Conservation (phyloP, 1,140 invertebrate species). For the Ips typographus region DNA sequence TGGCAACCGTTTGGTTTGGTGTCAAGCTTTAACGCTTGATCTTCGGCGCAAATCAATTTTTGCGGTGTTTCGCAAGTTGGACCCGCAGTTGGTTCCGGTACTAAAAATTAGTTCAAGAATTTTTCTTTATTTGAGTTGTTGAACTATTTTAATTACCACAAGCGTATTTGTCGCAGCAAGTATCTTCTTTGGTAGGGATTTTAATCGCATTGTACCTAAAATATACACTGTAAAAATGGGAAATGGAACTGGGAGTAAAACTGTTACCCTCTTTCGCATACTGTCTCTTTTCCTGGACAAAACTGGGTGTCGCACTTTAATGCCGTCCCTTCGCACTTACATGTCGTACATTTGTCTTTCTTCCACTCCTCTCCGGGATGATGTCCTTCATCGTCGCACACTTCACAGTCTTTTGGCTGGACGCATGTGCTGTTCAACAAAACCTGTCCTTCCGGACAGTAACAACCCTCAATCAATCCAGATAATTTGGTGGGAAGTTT, state of each 20-base stretch:
- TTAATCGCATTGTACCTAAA: conserved; percentile 52
- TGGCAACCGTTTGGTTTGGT: conserved; percentile 62
- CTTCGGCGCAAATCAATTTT: conserved; percentile 68
- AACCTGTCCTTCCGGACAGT: conserved; percentile 72
- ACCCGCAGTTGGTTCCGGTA: conserved; percentile 55
- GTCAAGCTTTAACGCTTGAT: conserved; percentile 67
- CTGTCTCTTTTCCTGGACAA: conserved; percentile 60
- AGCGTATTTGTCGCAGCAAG: conserved; percentile 69
- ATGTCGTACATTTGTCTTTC: conserved; percentile 74
- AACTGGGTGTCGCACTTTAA: conserved; percentile 60
- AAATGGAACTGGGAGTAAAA: neutral
- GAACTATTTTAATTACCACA: conserved; percentile 57
- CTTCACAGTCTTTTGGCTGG: conserved; percentile 59
- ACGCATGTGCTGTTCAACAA: conserved; percentile 63
- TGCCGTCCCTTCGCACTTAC: conserved; percentile 62
- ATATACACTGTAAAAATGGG: conserved; percentile 2
- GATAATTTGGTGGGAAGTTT: conserved; percentile 39
- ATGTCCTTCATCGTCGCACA: conserved; percentile 62
- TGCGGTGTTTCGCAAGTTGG: conserved; percentile 62
- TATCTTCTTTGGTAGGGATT: conserved; percentile 56
- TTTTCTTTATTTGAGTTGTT: neutral
- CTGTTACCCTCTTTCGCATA: conserved; percentile 58
- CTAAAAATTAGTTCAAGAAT: conserved; percentile 42
- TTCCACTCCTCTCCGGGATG: conserved; percentile 58
- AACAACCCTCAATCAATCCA: conserved; percentile 73